phyloP scores from a whole-genome alignment of 2,888 invertebrate species.

The Caenorhabditis sp. region DNA sequence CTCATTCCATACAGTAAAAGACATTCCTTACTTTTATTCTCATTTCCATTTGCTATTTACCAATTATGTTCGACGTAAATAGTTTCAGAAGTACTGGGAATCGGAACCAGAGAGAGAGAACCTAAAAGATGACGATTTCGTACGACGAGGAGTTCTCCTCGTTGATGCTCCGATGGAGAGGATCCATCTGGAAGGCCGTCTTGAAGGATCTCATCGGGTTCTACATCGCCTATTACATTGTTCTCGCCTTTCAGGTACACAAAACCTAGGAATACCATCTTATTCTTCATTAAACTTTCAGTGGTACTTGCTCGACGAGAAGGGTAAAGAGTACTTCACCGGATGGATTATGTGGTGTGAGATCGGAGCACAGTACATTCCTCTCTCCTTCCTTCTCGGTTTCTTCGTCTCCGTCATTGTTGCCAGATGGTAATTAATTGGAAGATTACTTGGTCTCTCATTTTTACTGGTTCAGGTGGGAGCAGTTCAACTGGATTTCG shows the following conservation, averaged over 20 bases:
- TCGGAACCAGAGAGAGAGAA: too few species aligned
- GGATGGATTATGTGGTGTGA: conserved; percentile 83
- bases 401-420: conserved; percentile 83
- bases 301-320: conserved; percentile 82
- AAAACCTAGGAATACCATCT: neutral
- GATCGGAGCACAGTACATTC: conserved; percentile 82
- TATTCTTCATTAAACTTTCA: conserved; percentile 72
- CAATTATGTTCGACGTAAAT: neutral
- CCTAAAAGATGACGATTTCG: conserved; percentile 77
- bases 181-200: conserved; percentile 82
- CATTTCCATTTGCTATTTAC: conserved; percentile 5
- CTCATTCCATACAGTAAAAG: conserved; percentile 2
- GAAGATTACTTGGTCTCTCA: too few species aligned
- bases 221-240: conserved; percentile 81
- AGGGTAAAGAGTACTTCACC: conserved; percentile 83
- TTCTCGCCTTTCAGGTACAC: conserved; percentile 78
- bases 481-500: conserved; percentile 83
- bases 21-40: conserved; percentile 8
- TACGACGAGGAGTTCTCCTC: conserved; percentile 82
- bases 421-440: conserved; percentile 78
- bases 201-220: conserved; percentile 82
- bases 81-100: conserved; percentile 12
- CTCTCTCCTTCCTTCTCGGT: conserved; percentile 82
- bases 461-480: conserved; percentile 79
- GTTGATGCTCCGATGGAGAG: conserved; percentile 82